phyloP scores from a whole-genome alignment of 1,140 invertebrate genomes.

The Coptotermes formosanus region DNA sequence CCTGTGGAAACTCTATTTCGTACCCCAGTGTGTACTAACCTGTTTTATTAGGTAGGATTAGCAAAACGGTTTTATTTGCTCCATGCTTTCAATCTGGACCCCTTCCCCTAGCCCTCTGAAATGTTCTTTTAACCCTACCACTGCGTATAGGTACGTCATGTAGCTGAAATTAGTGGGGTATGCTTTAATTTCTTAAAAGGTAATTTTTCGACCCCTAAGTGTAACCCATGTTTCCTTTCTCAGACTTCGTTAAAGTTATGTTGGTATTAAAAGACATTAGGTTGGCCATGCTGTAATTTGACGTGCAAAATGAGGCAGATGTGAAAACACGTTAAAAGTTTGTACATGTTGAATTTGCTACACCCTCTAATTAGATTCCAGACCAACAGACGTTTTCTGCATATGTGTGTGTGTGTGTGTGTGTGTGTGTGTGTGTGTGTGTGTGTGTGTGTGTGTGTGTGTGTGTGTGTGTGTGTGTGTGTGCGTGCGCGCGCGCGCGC shows the following conservation, averaged over 20 bases:
- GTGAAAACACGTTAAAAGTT: neutral
- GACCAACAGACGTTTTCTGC: too few species aligned
- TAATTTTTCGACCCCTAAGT: neutral
- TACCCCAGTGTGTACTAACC: neutral
- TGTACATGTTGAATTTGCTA: too few species aligned
- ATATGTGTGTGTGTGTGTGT: too few species aligned
- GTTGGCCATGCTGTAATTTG: neutral
- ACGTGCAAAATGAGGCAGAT: neutral
- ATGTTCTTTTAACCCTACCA: neutral
- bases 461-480: too few species aligned
- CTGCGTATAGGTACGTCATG: neutral
- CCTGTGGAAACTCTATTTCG: neutral
- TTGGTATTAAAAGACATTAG: neutral
- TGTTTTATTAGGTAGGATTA: neutral
- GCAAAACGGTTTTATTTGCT: neutral
- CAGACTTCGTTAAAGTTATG: neutral
- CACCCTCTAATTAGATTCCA: too few species aligned
- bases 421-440: too few species aligned
- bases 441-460: too few species aligned
- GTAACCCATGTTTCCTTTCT: neutral
- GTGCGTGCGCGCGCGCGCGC: too few species aligned
- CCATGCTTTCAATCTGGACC: neutral
- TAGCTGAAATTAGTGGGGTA: neutral
- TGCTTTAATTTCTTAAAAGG: neutral
- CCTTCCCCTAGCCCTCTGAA: neutral